A percentile compares a stretch with the other conserved stretches of the same genome.
Evolutionary conservation across 2,113 vertebrate species (phyloP).

Genomic region (Phrynosoma blainvillii): DNA sequence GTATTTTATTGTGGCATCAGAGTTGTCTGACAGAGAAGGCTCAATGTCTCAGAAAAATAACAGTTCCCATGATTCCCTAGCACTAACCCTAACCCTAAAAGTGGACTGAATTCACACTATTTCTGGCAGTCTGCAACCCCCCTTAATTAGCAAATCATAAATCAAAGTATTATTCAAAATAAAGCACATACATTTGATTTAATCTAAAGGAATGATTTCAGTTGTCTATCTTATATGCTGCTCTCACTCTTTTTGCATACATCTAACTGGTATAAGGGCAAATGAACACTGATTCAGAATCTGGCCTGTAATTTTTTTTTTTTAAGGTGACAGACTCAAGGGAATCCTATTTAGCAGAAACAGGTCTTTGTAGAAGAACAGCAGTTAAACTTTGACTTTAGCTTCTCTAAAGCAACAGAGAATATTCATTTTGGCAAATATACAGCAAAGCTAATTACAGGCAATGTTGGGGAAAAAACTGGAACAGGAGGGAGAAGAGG

Average conservation of each 20-base stretch:
- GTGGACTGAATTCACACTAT: too few relatives aligned
- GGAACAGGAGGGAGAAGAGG: conserved; percentile 21
- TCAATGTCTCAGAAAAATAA: too few relatives aligned
- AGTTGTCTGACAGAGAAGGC: too few relatives aligned
- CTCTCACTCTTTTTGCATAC: conserved; percentile 31
- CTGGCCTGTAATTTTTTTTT: conserved; percentile 34
- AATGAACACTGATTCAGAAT: conserved; percentile 41
- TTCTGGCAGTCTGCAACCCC: neutral
- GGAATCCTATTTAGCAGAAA: conserved; percentile 61
- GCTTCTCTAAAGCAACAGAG: conserved; percentile 63
- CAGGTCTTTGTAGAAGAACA: conserved; percentile 58
- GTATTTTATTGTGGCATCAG: too few relatives aligned
- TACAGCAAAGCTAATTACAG: conserved; percentile 58
- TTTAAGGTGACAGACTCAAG: conserved; percentile 20
- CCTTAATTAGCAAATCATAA: neutral
- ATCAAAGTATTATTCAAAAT: neutral
- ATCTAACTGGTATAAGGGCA: conserved; percentile 27
- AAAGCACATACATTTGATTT: neutral
- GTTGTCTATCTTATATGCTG: neutral
- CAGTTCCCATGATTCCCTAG: too few relatives aligned
- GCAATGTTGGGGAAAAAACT: conserved; percentile 46
- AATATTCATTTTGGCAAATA: conserved; percentile 56
- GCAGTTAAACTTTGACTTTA: conserved; percentile 66
- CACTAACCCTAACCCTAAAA: too few relatives aligned
- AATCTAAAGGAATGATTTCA: neutral